Evolutionary conservation across 2,888 invertebrate species (phyloP).

Genomic region (Agapostemon virescens): DNA sequence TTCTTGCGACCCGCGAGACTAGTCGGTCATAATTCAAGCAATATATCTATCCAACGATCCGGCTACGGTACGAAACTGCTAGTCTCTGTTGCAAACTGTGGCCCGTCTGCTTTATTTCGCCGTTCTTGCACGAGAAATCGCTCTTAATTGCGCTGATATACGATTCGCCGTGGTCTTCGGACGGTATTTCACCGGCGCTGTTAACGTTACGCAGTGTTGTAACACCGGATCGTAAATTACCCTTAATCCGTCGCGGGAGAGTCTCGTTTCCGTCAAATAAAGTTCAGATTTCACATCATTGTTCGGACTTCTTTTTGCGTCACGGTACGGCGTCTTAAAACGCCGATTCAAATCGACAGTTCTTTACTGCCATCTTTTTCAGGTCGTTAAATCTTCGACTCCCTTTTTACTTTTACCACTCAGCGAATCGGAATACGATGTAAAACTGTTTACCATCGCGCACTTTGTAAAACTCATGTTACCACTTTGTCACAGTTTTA

Average conservation of each 20-base stretch:
- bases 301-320: neutral
- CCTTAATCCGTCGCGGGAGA: constrained; percentile 48
- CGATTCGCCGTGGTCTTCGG: constrained; percentile 58
- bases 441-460: neutral
- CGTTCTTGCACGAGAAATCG: constrained; percentile 56
- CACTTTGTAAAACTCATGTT: neutral
- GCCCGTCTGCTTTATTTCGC: constrained; percentile 49
- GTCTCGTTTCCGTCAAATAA: constrained; percentile 37
- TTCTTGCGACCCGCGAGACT: neutral
- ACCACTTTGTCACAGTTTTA: neutral
- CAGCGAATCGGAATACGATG: neutral
- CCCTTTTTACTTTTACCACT: neutral
- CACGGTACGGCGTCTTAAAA: neutral
- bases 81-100: constrained; percentile 25
- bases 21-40: constrained; percentile 22
- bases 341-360: neutral
- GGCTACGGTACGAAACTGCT: constrained; percentile 39
- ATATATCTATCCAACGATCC: constrained; percentile 30
- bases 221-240: constrained; percentile 61
- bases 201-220: constrained; percentile 64
- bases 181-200: constrained; percentile 58
- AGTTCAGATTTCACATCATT: constrained; percentile 32
- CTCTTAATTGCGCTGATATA: constrained; percentile 67
- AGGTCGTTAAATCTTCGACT: neutral
- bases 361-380: neutral